phyloP scores from a whole-genome alignment of 1,140 invertebrate genomes.

The Leptestheria dahalacensis region DNA sequence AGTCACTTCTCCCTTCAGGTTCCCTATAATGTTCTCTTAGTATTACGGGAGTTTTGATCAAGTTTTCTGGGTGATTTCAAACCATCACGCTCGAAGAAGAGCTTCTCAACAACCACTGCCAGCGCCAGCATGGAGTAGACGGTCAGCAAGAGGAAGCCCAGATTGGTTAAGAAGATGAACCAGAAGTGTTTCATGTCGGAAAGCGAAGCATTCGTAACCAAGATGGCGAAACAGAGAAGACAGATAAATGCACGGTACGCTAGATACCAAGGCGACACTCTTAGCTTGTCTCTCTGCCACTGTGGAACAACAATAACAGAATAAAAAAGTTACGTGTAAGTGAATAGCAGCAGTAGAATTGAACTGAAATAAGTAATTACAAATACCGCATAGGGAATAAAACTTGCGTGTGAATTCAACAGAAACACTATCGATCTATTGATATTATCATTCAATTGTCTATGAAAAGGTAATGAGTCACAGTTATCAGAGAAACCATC shows the following conservation, averaged over 20 bases:
- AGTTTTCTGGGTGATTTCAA: background rate
- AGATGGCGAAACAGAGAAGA: background rate
- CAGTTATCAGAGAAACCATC: too few species aligned
- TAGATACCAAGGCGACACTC: background rate
- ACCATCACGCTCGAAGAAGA: background rate
- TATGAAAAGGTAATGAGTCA: too few species aligned
- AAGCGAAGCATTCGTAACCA: background rate
- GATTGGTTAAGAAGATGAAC: conserved; percentile 60
- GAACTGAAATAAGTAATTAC: too few species aligned
- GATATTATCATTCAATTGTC: too few species aligned
- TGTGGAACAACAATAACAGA: too few species aligned
- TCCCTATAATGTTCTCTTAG: too few species aligned
- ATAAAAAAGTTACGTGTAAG: too few species aligned
- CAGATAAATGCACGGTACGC: background rate
- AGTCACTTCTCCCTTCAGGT: background rate
- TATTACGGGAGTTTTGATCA: too few species aligned
- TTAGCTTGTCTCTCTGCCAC: background rate
- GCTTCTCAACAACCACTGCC: conserved; percentile 25
- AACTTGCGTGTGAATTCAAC: too few species aligned
- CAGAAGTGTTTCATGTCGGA: conserved; percentile 25
- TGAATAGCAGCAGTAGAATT: too few species aligned
- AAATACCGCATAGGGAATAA: too few species aligned
- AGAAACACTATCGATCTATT: too few species aligned
- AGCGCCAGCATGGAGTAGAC: conserved; percentile 32
- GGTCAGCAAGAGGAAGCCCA: conserved; percentile 44